Conservation (phyloP, 1,140 invertebrate genomes). For the Zaprionus ghesquierei region DNA sequence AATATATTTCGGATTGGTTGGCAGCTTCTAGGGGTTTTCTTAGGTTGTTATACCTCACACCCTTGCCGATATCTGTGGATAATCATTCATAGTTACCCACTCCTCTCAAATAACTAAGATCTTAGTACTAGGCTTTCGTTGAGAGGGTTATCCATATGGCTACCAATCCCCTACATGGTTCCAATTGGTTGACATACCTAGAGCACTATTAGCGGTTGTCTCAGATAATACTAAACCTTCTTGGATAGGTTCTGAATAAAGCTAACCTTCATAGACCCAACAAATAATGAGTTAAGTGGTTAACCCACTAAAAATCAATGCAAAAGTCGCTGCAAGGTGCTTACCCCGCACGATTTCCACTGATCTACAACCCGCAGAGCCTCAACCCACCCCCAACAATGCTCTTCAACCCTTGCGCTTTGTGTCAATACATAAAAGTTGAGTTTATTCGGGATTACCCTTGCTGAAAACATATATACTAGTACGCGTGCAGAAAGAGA, state of each 20-base stretch:
- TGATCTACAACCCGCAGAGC: not conserved
- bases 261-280: not conserved
- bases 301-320: not conserved
- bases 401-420: not conserved
- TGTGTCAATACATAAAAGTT: not conserved
- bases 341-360: not conserved
- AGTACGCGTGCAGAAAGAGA: not conserved
- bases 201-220: too few species aligned
- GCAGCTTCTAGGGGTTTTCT: too few species aligned
- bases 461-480: not conserved
- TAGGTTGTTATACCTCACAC: too few species aligned
- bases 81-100: too few species aligned
- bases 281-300: not conserved
- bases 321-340: not conserved
- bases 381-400: not conserved
- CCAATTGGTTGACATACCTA: too few species aligned
- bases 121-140: too few species aligned
- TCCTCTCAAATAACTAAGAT: too few species aligned
- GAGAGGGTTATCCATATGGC: too few species aligned
- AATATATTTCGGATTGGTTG: too few species aligned
- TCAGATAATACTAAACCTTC: not conserved
- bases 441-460: constrained; percentile 3
- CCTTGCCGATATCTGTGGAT: too few species aligned
- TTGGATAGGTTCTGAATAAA: not conserved
- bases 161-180: too few species aligned